phyloP scores from a whole-genome alignment of 2,113 vertebrate genomes.

The Parotia lawesii region DNA sequence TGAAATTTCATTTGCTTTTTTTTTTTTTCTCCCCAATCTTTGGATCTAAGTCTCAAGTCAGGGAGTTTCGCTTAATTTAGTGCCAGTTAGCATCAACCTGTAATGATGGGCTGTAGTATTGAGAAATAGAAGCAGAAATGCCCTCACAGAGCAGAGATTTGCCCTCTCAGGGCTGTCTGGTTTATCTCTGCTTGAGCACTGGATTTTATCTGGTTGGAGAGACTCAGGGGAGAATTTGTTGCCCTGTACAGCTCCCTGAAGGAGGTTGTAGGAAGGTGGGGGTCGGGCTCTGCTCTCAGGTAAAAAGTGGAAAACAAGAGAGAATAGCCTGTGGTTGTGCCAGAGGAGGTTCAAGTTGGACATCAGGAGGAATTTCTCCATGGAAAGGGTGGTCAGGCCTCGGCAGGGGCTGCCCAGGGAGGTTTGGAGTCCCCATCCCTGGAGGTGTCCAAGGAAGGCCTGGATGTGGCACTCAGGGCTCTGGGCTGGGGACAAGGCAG shows the following conservation, averaged over 20 bases:
- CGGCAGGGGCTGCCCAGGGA: neutral
- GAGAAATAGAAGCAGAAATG: neutral
- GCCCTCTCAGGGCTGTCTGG: neutral
- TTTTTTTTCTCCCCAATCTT: accelerated
- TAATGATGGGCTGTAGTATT: neutral
- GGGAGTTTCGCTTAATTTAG: neutral
- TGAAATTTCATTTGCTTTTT: neutral
- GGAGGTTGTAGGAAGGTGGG: neutral
- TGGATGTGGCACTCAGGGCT: neutral
- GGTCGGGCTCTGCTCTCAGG: neutral
- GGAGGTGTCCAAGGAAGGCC: neutral
- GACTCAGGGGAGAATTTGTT: neutral
- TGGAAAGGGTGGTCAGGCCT: neutral
- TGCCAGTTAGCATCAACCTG: neutral
- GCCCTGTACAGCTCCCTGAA: neutral
- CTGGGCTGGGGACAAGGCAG: neutral
- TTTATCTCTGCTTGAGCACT: neutral
- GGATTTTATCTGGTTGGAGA: neutral
- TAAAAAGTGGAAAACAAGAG: neutral
- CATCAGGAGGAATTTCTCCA: neutral
- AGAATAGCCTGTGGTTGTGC: neutral
- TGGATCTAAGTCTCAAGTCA: neutral
- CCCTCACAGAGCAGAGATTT: neutral
- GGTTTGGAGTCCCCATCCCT: neutral
- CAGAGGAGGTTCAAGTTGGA: neutral